phyloP scores from a whole-genome alignment of 2,113 vertebrate species.

The Piaya cayana region DNA sequence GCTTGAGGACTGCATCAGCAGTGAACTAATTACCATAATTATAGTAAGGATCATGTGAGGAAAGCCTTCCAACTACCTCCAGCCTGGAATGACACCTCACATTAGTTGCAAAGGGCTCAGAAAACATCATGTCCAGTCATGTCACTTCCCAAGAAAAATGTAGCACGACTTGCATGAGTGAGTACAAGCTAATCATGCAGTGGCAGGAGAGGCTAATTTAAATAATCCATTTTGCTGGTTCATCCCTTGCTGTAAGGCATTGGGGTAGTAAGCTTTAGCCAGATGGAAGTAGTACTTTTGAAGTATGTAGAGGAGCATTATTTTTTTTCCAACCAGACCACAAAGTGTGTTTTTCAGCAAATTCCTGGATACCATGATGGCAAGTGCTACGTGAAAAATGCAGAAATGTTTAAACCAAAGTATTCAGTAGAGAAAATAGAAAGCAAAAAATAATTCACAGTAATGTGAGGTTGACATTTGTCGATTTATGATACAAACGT shows the following conservation, averaged over 20 bases:
- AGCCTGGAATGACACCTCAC: neutral
- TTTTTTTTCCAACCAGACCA: neutral
- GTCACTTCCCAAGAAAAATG: constrained; percentile 11
- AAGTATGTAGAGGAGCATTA: neutral
- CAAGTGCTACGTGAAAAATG: neutral
- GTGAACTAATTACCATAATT: neutral
- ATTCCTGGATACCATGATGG: neutral
- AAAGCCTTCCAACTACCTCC: neutral
- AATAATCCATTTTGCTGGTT: neutral
- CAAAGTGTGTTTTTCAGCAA: neutral
- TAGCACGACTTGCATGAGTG: neutral
- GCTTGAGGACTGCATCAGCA: neutral
- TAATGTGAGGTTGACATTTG: neutral
- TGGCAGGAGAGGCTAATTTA: neutral
- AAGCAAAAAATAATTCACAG: neutral
- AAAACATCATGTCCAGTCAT: neutral
- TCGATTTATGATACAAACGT: neutral
- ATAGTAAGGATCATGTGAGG: neutral
- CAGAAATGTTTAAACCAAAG: neutral
- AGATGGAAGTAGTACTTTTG: neutral
- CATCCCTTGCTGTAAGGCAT: neutral
- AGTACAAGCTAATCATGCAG: neutral
- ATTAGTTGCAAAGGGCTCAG: neutral
- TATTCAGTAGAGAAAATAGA: neutral
- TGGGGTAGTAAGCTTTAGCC: neutral